Base-by-base conservation (phyloP, 2,888 invertebrate genomes). In the Stramonita haemastoma region DNA sequence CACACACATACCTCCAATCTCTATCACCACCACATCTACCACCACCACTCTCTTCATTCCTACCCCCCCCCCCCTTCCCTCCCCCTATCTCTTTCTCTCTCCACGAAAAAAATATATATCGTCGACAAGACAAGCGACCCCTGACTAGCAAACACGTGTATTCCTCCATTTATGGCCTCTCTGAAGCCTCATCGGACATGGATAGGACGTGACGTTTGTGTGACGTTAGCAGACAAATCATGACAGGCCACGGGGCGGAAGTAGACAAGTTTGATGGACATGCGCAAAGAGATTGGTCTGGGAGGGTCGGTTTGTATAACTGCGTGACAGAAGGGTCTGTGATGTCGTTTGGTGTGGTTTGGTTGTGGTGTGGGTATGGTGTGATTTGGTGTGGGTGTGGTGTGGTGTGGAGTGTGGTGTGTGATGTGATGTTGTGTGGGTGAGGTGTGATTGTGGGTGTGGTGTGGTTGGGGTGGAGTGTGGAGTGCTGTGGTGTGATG, bases 191-290 rank as follows among this genome's bases (percentile, higher is more conserved):
- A 15, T 32, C 34, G 22, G 22, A 36, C 81, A 36, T 36, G 26
- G 5, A 83, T 36, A 36, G 81, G 81, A 83, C 81, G 36, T 83
- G 81, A 83, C 81, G 81, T 83, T 83, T 83, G 46, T 46, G 36
- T 46, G 81, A 83, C 81, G 81, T 83, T 29, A 36, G 46, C 11
- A 17, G 81, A 83, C 81, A 22, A 26, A 46, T 13, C 36, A n/a
- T 34, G 81, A 83, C 81, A 83, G 46, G 26, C 22, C 19, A 83
- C 46, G 81, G n/a, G 81, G 81, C 81, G 81, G 81, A 46, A 36
- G 46, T 83, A 26, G 81, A 83, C 81, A 83, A 1, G 81, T 34
- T 34, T 83, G 81, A 83, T 22, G 81, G 46, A 29, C 81, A 46
- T 36, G 46, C 46, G 81, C 81, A 83, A 8, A 83, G 81, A 22